Conservation (phyloP, 1,140 invertebrate genomes). For the Idris sp. region DNA sequence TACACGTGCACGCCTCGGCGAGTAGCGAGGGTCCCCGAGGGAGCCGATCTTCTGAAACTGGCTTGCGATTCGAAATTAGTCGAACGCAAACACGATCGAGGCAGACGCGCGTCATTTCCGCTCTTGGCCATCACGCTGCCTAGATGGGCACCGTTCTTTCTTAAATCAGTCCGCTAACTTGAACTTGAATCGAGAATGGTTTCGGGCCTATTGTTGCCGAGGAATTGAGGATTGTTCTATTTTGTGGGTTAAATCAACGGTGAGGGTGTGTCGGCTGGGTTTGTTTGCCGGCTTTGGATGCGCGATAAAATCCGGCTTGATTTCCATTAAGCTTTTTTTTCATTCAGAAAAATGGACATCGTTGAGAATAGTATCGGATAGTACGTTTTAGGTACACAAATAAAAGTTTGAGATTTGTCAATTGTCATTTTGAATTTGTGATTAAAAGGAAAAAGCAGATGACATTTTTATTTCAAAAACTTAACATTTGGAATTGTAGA, state of each 20-base stretch:
- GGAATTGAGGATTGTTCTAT: slow-evolving; percentile 1
- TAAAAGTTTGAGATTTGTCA: too few relatives aligned
- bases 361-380: too few relatives aligned
- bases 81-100: slow-evolving; percentile 42
- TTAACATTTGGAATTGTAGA: too few relatives aligned
- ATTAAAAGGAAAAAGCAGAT: too few relatives aligned
- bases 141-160: slow-evolving; percentile 7
- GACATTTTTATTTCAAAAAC: too few relatives aligned
- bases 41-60: slow-evolving; percentile 44
- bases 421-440: too few relatives aligned
- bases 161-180: slow-evolving; percentile 8
- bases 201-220: slow-evolving; percentile 7
- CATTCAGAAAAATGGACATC: too few relatives aligned
- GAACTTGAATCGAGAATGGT: slow-evolving; percentile 3
- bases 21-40: slow-evolving; percentile 37
- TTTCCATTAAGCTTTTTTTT: too few relatives aligned
- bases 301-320: too few relatives aligned
- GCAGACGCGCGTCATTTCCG: slow-evolving; percentile 43
- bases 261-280: too few relatives aligned
- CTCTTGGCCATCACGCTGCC: slow-evolving; percentile 3
- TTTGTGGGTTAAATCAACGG: background rate
- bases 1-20: slow-evolving; percentile 41
- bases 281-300: too few relatives aligned
- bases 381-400: too few relatives aligned
- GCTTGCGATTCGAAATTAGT: slow-evolving; percentile 56